Base-by-base conservation (phyloP, 1,140 invertebrate genomes). In the Conopomorpha cramerella region DNA sequence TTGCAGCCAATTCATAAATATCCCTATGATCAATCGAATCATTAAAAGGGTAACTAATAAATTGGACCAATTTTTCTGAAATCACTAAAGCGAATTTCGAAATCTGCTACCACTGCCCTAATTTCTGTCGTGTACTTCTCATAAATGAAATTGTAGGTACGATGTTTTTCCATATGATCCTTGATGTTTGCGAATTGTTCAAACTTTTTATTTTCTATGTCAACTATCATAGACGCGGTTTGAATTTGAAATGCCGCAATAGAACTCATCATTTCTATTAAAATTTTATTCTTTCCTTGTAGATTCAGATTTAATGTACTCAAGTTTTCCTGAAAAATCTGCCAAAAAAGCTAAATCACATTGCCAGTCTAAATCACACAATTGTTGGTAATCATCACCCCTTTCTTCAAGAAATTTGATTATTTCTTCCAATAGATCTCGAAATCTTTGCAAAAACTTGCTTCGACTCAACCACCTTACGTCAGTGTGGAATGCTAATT, bases 371-470 rank as follows among this genome's bases (percentile, higher is more conserved):
- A 38, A 37, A 49, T 57, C 37, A 44, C 34, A 18, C 34, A 49
- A 46, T 46, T 52, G 38, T 32, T 11, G 38, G 48, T 39, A 55
- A 42, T 45, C 28, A 41, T 45, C 39, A 40, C 36, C 46, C 16
- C 26, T 45, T 37, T 46, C 30, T 11, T 49, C 34, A 46, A 54
- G 37, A 47, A 57, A 46, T 45, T 49, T 38, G 39, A 46, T 55
- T 55, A 55, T 54, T 46, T 52, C 43, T 18, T 41, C 31, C 27
- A 55, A 51, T 34, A 56, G 19, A 46, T 46, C 41, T 36, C 39
- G 13, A 50, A 61, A 55, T 44, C 47, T 36, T 45, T 61, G 41
- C 43, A 51, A 47, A 46, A 56, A 49, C 38, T 56, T 46, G 36
- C 48, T 30, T 46, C 47, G 34, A 36, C 48, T 54, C 33, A 49